phyloP scores from a whole-genome alignment of 2,888 invertebrate genomes.

The Caenorhabditis imperialis region DNA sequence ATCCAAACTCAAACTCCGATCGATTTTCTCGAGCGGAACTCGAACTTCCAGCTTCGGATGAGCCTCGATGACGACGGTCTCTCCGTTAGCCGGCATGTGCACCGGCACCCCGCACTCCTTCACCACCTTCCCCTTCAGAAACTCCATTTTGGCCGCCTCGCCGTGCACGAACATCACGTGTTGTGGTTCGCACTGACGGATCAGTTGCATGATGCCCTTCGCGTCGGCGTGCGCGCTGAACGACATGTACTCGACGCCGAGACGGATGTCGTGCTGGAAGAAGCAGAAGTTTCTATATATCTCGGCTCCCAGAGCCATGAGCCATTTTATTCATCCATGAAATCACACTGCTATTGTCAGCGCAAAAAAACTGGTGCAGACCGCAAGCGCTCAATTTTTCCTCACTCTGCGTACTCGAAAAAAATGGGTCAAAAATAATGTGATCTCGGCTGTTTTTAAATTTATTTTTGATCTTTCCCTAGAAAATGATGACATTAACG shows the following conservation, averaged over 20 bases:
- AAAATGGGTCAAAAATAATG: no score
- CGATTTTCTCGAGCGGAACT: conserved; percentile 51
- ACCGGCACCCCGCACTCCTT: conserved; percentile 78
- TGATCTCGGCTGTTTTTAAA: no score
- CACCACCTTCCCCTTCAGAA: conserved; percentile 93
- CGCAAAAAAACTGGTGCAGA: no score
- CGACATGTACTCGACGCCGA: conserved; percentile 89
- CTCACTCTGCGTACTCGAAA: no score
- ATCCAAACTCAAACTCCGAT: conserved; percentile 57
- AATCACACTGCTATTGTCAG: no score
- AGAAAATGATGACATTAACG: no score
- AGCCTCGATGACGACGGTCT: conserved; percentile 88
- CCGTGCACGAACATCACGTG: conserved; percentile 98
- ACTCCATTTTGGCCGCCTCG: conserved; percentile 98
- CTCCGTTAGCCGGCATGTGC: conserved; percentile 91
- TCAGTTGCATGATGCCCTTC: conserved; percentile 86
- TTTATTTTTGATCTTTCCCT: no score
- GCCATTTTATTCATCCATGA: no score
- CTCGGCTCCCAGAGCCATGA: no score
- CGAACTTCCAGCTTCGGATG: conserved; percentile 62
- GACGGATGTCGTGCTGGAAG: conserved; percentile 79
- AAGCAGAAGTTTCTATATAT: no score
- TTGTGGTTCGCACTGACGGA: conserved; percentile 95
- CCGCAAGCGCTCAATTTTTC: no score
- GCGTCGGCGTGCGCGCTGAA: conserved; percentile 99